phyloP scores from a whole-genome alignment of 1,140 invertebrate genomes.

The Tetraneura akinire region DNA sequence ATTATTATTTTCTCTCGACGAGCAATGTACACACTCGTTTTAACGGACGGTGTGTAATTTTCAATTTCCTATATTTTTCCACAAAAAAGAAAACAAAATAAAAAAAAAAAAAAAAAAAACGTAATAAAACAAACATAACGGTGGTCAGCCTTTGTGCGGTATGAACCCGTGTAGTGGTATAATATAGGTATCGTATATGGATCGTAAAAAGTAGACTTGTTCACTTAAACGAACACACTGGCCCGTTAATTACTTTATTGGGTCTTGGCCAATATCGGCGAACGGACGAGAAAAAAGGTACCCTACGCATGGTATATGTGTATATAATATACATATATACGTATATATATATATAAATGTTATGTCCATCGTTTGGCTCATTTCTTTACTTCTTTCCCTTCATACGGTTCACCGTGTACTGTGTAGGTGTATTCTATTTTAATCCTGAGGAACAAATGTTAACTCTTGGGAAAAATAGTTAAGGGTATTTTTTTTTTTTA shows the following conservation, averaged over 20 bases:
- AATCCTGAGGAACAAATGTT: not conserved
- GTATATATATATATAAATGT: too few species aligned
- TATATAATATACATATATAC: too few species aligned
- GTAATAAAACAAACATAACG: not conserved
- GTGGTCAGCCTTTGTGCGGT: not conserved
- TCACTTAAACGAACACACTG: slow-evolving; percentile 17
- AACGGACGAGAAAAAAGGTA: not conserved
- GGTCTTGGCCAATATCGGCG: slow-evolving; percentile 27
- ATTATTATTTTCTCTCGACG: not conserved
- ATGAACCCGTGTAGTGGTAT: not conserved
- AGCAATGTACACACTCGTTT: not conserved
- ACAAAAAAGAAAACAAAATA: slow-evolving; percentile 10
- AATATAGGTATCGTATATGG: not conserved
- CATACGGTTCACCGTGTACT: not conserved
- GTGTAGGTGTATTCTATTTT: too few species aligned
- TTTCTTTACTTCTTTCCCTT: not conserved
- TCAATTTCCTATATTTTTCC: not conserved
- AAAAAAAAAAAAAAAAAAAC: slow-evolving; percentile 31
- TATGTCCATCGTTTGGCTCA: not conserved
- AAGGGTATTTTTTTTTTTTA: not conserved
- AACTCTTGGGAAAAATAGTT: not conserved
- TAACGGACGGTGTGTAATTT: not conserved
- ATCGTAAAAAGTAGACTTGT: slow-evolving; percentile 30
- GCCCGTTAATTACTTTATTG: slow-evolving; percentile 48
- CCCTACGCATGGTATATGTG: not conserved